Evolutionary conservation across 2,797 vertebrate species (phyloP), one percentile per base, ranked within the genome.

Genomic region (Chromobotia macracanthus): DNA sequence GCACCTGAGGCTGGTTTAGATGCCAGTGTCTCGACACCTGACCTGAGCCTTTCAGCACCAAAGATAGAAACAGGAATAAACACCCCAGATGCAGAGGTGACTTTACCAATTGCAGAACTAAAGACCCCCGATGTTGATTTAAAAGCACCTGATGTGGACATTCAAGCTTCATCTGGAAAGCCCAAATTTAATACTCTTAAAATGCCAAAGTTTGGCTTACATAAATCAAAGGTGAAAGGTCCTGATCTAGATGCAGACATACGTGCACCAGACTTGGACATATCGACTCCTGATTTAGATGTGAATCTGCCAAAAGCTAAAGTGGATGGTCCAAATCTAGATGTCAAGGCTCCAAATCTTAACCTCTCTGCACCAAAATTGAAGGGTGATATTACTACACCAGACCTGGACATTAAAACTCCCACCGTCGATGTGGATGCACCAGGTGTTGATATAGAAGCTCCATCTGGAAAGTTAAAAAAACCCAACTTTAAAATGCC

Each of bases 161-260:
- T 90, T 13, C 77, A 90, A 79, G 41, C 87, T 21, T 46, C 80
- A 11, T 13, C 87, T 21, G 89, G 85, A 51, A 92, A 90, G 44
- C 82, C 85, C 58, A 91, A 90, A 80, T 35, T 88, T 46, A 87
- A 89, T 23, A 81, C 89, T 82, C 82, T 88, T 58, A 92, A 82
- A 67, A 35, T 75, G 19, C 81, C 84, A 70, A 85, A 81, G 53
- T 65, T 84, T 69, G 61, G 80, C 25, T 0, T 79, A 1, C 74
- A 80, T 48, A 80, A 82, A 80, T 64, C 84, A 23, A 94, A 92
- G 70, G 11, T 88, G 19, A 90, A 90, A 85, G 84, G 65, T 28
- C 87, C 87, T 48, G 82, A 89, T 75, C 4, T 90, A 48, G 81
- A 86, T 85, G 82, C 64, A 13, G 41, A 88, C 28, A 18, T 86